These are phyloP conservation scores for Phainopepla nitens DNA, from an alignment of 2,113 vertebrate species.

Conservation along the genomic window DNA sequence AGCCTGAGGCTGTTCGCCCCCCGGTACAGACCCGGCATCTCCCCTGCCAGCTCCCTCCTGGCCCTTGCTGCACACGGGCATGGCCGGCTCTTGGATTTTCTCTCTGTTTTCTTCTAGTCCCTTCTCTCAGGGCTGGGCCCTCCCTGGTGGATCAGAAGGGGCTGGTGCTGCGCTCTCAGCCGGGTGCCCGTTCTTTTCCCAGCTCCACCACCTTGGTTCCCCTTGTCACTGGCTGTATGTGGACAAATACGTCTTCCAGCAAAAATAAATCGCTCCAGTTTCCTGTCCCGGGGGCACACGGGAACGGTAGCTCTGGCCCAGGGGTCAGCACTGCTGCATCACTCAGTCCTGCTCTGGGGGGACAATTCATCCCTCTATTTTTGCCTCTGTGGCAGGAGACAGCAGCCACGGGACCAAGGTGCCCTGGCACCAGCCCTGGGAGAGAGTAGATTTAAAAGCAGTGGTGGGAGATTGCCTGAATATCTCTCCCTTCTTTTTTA, in stretches of 20 bases:
- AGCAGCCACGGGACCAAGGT: background rate
- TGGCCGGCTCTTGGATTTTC: background rate
- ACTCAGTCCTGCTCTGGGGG: background rate
- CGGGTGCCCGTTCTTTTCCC: background rate
- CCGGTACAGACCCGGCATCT: rapidly evolving
- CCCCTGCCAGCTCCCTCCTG: background rate
- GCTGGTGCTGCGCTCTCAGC: background rate
- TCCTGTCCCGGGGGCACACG: background rate
- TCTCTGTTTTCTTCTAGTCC: background rate
- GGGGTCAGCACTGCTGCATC: background rate
- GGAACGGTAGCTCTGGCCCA: rapidly evolving
- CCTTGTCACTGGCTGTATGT: background rate
- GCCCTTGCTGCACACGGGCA: background rate
- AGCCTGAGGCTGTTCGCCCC: background rate
- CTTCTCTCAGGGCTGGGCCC: background rate
- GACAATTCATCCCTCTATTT: background rate
- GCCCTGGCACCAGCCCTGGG: rapidly evolving
- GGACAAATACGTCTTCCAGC: background rate
- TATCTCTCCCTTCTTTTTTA: constrained; percentile 31
- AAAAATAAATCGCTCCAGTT: background rate
- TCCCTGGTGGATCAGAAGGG: background rate
- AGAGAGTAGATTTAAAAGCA: background rate
- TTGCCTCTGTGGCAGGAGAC: background rate
- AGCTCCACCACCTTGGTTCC: background rate
- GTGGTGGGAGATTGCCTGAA: background rate